A percentile compares a stretch with the other conserved stretches of the same genome.
Evolutionary conservation across 2,888 invertebrate species (phyloP).

Genomic region (Saturnia pavonia): DNA sequence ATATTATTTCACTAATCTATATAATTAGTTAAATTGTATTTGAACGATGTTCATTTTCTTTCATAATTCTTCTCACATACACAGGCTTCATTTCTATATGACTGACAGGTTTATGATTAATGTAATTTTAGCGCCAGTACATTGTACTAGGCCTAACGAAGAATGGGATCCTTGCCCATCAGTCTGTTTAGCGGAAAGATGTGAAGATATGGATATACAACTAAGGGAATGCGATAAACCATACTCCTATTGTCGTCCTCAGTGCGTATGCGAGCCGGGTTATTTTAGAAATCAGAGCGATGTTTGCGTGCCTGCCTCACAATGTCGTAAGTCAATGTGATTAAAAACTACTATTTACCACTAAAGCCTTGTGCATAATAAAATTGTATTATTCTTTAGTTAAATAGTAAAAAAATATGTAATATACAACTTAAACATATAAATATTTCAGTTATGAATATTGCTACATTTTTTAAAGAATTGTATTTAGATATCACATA

Average conservation of each 20-base stretch:
- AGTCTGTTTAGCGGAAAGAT: conserved; percentile 40
- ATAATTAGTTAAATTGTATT: not conserved
- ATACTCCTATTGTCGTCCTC: conserved; percentile 31
- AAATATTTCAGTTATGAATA: too few relatives aligned
- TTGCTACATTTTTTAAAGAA: too few relatives aligned
- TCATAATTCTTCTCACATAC: not conserved
- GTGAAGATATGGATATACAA: conserved; percentile 32
- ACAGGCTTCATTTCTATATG: too few relatives aligned
- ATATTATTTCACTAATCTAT: too few relatives aligned
- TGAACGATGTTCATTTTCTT: not conserved
- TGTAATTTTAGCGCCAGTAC: conserved; percentile 42
- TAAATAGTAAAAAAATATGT: too few relatives aligned
- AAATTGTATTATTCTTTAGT: too few relatives aligned
- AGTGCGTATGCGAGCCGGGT: conserved; percentile 40
- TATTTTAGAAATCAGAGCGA: conserved; percentile 34
- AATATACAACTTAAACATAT: too few relatives aligned
- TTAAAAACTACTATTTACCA: not conserved
- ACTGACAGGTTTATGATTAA: too few relatives aligned
- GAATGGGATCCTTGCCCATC: conserved; percentile 41
- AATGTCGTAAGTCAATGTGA: conserved; percentile 36
- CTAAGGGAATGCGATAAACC: conserved; percentile 24
- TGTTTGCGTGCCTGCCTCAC: conserved; percentile 36
- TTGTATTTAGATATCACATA: too few relatives aligned
- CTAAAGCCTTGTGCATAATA: too few relatives aligned
- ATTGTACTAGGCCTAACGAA: conserved; percentile 49